Evolutionary conservation across 2,113 vertebrate species (phyloP), one percentile per base, ranked within the genome.

Genomic region (Gopherus flavomarginatus): DNA sequence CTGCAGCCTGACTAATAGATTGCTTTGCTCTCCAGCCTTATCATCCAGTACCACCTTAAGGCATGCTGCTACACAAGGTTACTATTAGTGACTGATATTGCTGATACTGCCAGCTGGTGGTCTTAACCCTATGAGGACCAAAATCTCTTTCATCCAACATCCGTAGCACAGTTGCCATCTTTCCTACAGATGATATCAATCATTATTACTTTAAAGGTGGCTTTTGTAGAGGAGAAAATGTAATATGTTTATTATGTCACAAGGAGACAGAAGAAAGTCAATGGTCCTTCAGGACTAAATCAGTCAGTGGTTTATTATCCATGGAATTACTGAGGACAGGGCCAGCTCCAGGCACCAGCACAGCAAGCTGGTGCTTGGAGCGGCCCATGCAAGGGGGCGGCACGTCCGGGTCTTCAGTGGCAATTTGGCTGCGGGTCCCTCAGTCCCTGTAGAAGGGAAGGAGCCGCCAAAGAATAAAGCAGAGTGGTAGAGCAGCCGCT

Each of bases 31-130:
- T 88, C 87, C 95, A 93, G 94, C 91, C 94, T 98, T 98, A 96
- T 97, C 93, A 96, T 72, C 95, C 95, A 86, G 44, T n/a, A 90
- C 88, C 94, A 97, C 93, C 94, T 97, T 96, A 97, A 97, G 95
- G 90, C 94, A 93, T 94, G 95, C 93, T 91, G 95, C 94, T 59
- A 86, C 19, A 49, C 56, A 90, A 83, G 94, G 94, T 93, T 96
- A 96, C 96, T 96, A 97, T 93, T 97, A 96, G 97, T 95, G 97
- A 94, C 97, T 94, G 95, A 96, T 95, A 96, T 8, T 62, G 6
- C 85, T 50, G 69, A 49, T 0, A 1, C 92, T 87, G 84, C n/a
- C 10, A 85, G 87, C 16, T 96, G 81, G 53, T 77, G 42, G 5
- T 5, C 84, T 97, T 84, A 97, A 92, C 92, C 91, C 95, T 93